Evolutionary conservation across 2,113 vertebrate species (phyloP), one percentile per base, ranked within the genome.

Genomic region (Mus pahari): DNA sequence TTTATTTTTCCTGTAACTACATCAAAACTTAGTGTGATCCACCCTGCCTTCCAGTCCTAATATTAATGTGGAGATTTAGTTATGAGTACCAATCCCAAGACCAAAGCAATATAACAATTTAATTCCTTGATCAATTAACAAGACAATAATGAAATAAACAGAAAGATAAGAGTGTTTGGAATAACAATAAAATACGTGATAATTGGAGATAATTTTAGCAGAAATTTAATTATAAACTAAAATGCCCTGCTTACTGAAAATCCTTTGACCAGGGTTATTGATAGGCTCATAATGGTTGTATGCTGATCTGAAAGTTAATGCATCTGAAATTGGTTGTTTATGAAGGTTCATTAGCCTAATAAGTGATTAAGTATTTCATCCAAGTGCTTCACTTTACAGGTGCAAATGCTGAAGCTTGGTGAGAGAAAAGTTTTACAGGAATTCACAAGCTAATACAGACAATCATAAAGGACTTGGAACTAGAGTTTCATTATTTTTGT

Each of bases 41-140:
- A 83, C 39, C 28, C 28, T 66, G 53, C 71, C 73, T 81, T 91
- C 39, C 89, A 94, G 13, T 31, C 10, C 31, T 92, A 71, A 92
- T 79, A 70, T 28, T 89, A n/a, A 28, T 87, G 71, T 77, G 55
- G 42, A 86, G 60, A 90, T 92, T 95, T 95, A 96, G 93, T 94
- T 94, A 78, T 64, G 88, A 91, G 50, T 86, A 94, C 60, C 42
- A 95, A 74, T n/a, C 10, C 19, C 91, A 71, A 89, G 12, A 60
- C 6, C 58, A 92, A 55, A 91, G 31, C 68, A 95, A 90, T 45
- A 48, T 83, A 86, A 86, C 2, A 78, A 81, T 64, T 90, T 97
- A 90, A 94, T 94, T 96, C 81, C 64, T 86, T 92, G 79, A 97
- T 95, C 83, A 93, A 92, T 92, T 94, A 96, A 83, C 5, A 82